phyloP scores from a whole-genome alignment of 2,113 vertebrate species.

The Aythya baeri region DNA sequence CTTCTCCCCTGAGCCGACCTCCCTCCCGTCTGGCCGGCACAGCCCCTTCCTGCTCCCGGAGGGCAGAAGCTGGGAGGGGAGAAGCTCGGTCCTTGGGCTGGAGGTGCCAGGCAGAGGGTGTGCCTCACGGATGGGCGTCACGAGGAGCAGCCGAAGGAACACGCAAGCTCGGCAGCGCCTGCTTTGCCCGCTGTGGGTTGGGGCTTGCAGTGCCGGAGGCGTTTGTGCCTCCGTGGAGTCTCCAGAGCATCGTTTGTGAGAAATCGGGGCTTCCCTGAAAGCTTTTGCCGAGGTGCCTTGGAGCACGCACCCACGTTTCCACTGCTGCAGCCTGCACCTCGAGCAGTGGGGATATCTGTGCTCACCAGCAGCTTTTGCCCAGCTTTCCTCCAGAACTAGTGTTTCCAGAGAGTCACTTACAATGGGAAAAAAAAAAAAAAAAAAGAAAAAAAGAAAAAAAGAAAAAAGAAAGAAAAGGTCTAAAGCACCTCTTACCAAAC shows the following conservation, averaged over 20 bases:
- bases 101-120: slow-evolving; percentile 38
- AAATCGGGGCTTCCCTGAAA: background rate
- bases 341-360: background rate
- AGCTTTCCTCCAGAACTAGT: background rate
- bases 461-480: background rate
- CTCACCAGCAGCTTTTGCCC: background rate
- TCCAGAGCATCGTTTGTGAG: slow-evolving; percentile 9
- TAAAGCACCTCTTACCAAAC: background rate
- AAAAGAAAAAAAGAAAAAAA: fast-evolving
- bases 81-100: background rate
- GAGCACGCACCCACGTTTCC: background rate
- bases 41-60: background rate
- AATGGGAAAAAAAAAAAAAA: fast-evolving
- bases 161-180: background rate
- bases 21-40: background rate
- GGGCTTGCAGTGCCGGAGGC: slow-evolving; percentile 36
- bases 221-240: background rate
- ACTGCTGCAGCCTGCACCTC: background rate
- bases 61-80: background rate
- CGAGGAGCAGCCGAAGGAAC: background rate
- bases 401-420: background rate
- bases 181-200: slow-evolving; percentile 25
- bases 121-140: background rate
- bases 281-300: background rate
- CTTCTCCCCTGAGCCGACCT: slow-evolving; percentile 10